Evolutionary conservation across 2,113 vertebrate genomes (phyloP).

Genomic region (Carettochelys insculpta): DNA sequence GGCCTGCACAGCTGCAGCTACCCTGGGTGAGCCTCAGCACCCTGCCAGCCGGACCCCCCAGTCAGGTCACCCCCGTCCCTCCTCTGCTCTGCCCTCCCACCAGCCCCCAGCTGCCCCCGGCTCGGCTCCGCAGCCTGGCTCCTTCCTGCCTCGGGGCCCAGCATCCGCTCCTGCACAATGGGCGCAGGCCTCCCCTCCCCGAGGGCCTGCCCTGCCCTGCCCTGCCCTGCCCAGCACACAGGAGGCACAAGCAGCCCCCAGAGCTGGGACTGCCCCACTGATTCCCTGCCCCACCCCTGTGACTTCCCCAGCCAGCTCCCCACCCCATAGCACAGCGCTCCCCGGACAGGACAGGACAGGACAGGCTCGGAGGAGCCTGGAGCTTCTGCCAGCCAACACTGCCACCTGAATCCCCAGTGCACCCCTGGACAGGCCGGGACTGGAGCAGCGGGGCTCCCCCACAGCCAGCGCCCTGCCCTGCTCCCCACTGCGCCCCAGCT

Average conservation of each 20-base stretch:
- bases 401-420: too few relatives aligned
- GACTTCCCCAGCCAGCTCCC: too few relatives aligned
- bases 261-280: not conserved
- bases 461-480: not conserved
- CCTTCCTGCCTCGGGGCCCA: not conserved
- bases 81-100: too few relatives aligned
- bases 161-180: constrained; percentile 22
- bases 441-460: not conserved
- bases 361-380: too few relatives aligned
- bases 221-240: not conserved
- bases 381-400: not conserved
- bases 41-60: not conserved
- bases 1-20: not conserved
- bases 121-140: not conserved
- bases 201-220: too few relatives aligned
- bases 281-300: not conserved
- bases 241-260: too few relatives aligned
- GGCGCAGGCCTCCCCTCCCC: not conserved
- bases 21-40: too few relatives aligned
- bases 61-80: too few relatives aligned
- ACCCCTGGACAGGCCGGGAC: too few relatives aligned
- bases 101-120: accelerated
- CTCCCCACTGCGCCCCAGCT: too few relatives aligned
- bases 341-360: too few relatives aligned
- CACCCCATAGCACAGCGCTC: too few relatives aligned